phyloP scores from a whole-genome alignment of 2,888 invertebrate species.

The Steinernema hermaphroditum region DNA sequence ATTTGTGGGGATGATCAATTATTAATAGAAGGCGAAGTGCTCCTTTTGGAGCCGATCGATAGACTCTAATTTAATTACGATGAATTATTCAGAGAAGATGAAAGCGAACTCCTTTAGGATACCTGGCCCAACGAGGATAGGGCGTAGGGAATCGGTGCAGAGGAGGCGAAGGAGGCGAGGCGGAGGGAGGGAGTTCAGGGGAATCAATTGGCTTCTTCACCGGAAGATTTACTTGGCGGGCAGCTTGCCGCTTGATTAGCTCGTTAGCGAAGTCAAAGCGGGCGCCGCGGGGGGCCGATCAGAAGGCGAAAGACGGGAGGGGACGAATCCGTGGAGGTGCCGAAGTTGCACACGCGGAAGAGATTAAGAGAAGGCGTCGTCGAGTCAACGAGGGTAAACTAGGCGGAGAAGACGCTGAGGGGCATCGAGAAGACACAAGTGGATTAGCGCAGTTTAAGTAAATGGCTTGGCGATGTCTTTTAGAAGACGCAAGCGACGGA shows the following conservation, averaged over 20 bases:
- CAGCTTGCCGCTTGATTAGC: slow-evolving; percentile 28
- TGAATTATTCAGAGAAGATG: slow-evolving; percentile 5
- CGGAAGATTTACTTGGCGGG: slow-evolving; percentile 28
- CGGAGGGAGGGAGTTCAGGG: not conserved
- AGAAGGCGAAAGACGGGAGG: not conserved
- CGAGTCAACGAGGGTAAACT: slow-evolving; percentile 27
- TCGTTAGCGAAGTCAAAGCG: slow-evolving; percentile 23
- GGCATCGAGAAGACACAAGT: slow-evolving; percentile 29
- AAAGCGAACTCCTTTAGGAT: no score
- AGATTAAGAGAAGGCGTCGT: slow-evolving; percentile 16
- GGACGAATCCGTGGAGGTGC: slow-evolving; percentile 18
- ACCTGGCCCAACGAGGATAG: no score
- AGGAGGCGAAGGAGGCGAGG: not conserved
- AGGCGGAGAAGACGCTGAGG: slow-evolving; percentile 2
- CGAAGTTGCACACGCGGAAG: slow-evolving; percentile 28
- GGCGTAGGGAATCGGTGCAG: no score
- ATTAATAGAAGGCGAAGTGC: slow-evolving; percentile 20
- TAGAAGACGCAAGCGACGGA: not conserved
- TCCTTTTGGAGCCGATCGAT: slow-evolving; percentile 1
- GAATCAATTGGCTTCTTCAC: slow-evolving; percentile 31
- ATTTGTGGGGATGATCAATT: slow-evolving; percentile 30
- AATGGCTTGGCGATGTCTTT: slow-evolving; percentile 22
- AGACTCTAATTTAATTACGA: slow-evolving; percentile 17
- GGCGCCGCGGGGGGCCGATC: slow-evolving; percentile 26
- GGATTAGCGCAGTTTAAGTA: slow-evolving; percentile 29